Conservation (phyloP, 1,140 invertebrate genomes). For the Pomacea maculata region DNA sequence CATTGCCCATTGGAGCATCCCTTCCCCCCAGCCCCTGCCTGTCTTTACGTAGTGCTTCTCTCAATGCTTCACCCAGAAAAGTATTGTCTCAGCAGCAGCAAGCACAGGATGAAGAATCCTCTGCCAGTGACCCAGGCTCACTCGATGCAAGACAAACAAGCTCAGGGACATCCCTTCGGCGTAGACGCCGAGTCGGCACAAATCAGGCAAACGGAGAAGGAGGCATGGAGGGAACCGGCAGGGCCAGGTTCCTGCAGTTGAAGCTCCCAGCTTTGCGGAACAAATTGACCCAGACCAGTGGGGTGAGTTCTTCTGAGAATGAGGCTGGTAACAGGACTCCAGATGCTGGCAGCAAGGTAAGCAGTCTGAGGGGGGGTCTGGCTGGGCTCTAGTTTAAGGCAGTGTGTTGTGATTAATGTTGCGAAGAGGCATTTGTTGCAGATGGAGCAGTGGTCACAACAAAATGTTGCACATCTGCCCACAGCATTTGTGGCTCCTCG, state of each 20-base stretch:
- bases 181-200: constrained; percentile 22
- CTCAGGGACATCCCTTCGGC: constrained; percentile 12
- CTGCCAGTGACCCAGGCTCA: constrained; percentile 20
- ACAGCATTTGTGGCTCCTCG: too few species aligned
- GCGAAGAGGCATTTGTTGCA: too few species aligned
- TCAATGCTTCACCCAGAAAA: constrained; percentile 13
- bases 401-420: too few species aligned
- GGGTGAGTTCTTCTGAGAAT: constrained; percentile 36
- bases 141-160: constrained; percentile 16
- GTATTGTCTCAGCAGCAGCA: constrained; percentile 11
- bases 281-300: constrained; percentile 14
- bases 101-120: constrained; percentile 14
- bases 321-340: constrained; percentile 23
- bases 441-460: too few species aligned
- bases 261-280: constrained; percentile 23
- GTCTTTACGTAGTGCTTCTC: background rate
- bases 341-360: constrained; percentile 32
- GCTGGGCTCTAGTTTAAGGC: too few species aligned
- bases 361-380: background rate
- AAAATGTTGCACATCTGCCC: too few species aligned
- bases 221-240: background rate
- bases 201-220: constrained; percentile 15
- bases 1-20: background rate
- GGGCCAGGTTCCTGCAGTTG: constrained; percentile 18
- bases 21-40: background rate